phyloP scores from a whole-genome alignment of 2,113 vertebrate genomes.

The Blennius ocellaris region DNA sequence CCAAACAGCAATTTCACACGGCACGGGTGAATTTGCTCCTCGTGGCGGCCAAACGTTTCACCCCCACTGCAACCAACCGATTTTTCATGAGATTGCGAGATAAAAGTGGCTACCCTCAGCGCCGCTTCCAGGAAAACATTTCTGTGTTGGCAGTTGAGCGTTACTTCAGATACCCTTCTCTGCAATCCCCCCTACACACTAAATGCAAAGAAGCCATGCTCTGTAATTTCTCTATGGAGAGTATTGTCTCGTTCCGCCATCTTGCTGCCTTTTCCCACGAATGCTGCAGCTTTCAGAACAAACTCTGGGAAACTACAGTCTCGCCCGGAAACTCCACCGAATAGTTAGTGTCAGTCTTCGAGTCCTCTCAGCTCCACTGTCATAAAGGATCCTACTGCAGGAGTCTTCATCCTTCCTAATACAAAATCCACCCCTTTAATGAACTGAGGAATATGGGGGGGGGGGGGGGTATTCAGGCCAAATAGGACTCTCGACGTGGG shows the following conservation, averaged over 20 bases:
- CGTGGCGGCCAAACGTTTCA: constrained; percentile 42
- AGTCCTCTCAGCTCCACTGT: constrained; percentile 45
- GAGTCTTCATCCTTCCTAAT: constrained; percentile 35
- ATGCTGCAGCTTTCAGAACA: constrained; percentile 46
- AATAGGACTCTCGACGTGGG: constrained; percentile 55
- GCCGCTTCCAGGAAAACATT: constrained; percentile 49
- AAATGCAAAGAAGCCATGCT: constrained; percentile 30
- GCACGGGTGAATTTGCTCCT: constrained; percentile 22
- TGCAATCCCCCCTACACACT: constrained; percentile 52
- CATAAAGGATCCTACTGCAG: constrained; percentile 62
- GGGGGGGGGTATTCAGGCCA: constrained; percentile 58
- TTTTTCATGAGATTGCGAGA: constrained; percentile 56
- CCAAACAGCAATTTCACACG: constrained; percentile 67
- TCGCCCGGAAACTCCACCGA: constrained; percentile 30
- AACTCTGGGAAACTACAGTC: constrained; percentile 59
- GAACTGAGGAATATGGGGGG: constrained; percentile 30
- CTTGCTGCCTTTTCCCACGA: constrained; percentile 43
- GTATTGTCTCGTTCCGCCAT: constrained; percentile 59
- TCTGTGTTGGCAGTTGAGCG: constrained; percentile 56
- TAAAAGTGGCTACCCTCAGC: constrained; percentile 53
- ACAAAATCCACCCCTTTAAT: constrained; percentile 29
- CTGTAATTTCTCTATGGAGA: constrained; percentile 45
- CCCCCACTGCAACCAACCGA: constrained; percentile 55
- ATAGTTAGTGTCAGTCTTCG: constrained; percentile 55
- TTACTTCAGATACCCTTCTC: constrained; percentile 47